A percentile compares a stretch with the other conserved stretches of the same genome.
Conservation (phyloP, 2,113 vertebrate species). For the Calyptomena viridis region DNA sequence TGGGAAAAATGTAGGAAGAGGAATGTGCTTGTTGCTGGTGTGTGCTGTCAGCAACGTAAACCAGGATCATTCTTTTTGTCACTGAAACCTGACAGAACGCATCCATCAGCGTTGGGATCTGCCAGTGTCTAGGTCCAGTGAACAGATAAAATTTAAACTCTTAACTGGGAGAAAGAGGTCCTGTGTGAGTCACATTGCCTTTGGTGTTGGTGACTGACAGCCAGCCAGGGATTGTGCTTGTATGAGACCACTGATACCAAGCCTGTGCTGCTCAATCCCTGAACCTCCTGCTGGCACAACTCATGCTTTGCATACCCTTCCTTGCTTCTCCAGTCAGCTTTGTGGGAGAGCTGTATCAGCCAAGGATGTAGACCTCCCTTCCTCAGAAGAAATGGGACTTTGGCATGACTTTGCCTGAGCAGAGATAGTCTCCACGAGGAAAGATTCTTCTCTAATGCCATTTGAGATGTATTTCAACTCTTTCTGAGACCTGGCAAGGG, state of each 20-base stretch:
- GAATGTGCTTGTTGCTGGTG: not conserved
- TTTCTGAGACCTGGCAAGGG: not conserved
- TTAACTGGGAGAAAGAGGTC: not conserved
- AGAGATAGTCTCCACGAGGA: not conserved
- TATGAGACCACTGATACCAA: not conserved
- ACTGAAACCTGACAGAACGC: not conserved
- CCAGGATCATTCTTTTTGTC: not conserved
- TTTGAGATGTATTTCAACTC: not conserved
- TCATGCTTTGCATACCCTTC: constrained; percentile 11
- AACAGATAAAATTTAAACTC: not conserved
- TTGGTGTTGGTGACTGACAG: not conserved
- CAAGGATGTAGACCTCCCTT: not conserved
- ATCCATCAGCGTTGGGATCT: not conserved
- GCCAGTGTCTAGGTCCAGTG: not conserved
- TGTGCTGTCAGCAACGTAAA: not conserved
- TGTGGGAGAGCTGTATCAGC: not conserved
- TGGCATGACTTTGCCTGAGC: not conserved
- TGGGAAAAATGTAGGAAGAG: not conserved
- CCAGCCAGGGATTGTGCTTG: not conserved
- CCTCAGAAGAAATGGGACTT: not conserved
- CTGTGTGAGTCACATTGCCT: not conserved
- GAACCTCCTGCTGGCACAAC: not conserved
- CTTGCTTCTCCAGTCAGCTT: not conserved
- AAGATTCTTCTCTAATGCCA: not conserved
- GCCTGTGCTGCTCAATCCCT: not conserved